A percentile compares a stretch with the other conserved stretches of the same genome.
phyloP scores from a whole-genome alignment of 92 coral and sea anemone species.

The Desmophyllum pertusum region DNA sequence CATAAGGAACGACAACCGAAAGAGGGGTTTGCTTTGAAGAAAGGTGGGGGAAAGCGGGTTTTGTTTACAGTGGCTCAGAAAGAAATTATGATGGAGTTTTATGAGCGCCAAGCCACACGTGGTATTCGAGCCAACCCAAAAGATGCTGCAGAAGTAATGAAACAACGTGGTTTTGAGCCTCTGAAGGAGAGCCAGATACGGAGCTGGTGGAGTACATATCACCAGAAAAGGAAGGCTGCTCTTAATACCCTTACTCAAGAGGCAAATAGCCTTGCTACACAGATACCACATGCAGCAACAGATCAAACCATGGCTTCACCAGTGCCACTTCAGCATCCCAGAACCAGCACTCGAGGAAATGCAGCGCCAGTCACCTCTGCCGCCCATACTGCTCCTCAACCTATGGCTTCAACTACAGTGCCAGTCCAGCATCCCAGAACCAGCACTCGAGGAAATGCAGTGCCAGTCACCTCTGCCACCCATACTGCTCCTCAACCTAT shows the following conservation, averaged over 20 bases:
- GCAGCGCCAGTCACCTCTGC: background rate
- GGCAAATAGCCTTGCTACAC: too few species aligned
- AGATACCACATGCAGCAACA: background rate
- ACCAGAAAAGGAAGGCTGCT: slow-evolving; percentile 47
- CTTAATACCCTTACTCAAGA: background rate
- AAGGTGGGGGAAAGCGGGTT: slow-evolving; percentile 46
- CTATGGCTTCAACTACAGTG: background rate
- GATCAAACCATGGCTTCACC: background rate
- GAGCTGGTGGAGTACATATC: slow-evolving; percentile 57
- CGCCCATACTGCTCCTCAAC: background rate
- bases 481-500: too few species aligned
- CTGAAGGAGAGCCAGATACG: slow-evolving; percentile 43
- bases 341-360: background rate
- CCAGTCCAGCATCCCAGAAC: background rate
- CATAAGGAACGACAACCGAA: slow-evolving; percentile 23
- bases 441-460: too few species aligned
- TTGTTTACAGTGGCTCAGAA: slow-evolving; percentile 54
- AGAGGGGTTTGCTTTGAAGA: slow-evolving; percentile 54
- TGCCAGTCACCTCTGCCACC: too few species aligned
- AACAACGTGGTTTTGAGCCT: slow-evolving; percentile 37
- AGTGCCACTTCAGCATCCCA: background rate
- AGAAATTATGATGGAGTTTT: slow-evolving; percentile 49
- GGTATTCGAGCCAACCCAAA: slow-evolving; percentile 47
- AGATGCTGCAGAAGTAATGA: slow-evolving; percentile 47
- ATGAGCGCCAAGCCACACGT: slow-evolving; percentile 45